Base-by-base conservation (phyloP, 1,140 invertebrate genomes). In the Acarapis woodi region DNA sequence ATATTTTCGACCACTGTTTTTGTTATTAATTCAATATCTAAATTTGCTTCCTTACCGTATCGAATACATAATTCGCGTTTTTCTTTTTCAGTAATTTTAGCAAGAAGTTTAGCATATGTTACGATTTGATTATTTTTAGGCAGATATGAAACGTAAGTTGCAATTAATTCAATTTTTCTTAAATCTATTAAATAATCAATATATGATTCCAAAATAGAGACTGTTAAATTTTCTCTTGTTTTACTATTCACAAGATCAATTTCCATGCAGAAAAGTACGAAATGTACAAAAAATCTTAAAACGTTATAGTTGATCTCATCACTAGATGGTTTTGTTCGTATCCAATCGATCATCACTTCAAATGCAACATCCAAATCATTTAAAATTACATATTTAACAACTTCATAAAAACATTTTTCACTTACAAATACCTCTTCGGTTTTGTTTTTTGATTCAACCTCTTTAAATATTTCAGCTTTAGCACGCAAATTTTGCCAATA, bases 1-100 rank as follows among this genome's bases (percentile, higher is more conserved):
- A 78, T 70, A 49, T 67, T 71, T 48, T 79, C 73, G 1, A 87
- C 78, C 1, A 82, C 70, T 26, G 68, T 55, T 49, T 72, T 70
- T 0, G 78, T 79, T 21, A 85, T 78, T 1, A 64, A 64, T 37
- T 69, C 63, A n/a, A 85, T 63, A 57, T 82, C 70, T 15, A 90
- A 56, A n/a, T 71, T 71, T 20, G 67, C 68, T 41, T 69, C 59
- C 48, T 73, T 61, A 2, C 71, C 75, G 14, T 67, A 63, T 14
- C 55, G 47, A 5, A 79, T 49, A 40, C 68, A 70, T n/a, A 48
- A 40, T 36, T 54, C 51, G 8, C 55, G 43, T 38, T 71, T 64
- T 18, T 70, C 63, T 41, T 61, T 56, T 32, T 70, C 67, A 10
- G 61, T 58, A 15, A 78, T 61, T 32, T 58, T 62, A 49, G 75